These are phyloP conservation scores for Stomorhina lunata DNA, from an alignment of 2,888 invertebrate species.

Conservation along the genomic window DNA sequence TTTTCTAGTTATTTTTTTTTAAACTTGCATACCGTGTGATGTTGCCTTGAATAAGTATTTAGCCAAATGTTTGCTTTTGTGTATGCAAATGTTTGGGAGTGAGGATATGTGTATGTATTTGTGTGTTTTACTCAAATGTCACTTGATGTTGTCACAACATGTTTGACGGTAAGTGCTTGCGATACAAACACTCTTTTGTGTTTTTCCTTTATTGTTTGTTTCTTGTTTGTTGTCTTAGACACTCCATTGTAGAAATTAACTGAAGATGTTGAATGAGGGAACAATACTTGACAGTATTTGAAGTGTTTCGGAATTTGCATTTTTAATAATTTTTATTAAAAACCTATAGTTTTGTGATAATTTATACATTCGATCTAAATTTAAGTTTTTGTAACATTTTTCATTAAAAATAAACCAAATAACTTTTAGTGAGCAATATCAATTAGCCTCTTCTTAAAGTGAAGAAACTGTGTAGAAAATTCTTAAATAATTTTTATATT, in stretches of 20 bases:
- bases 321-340: conserved; percentile 27
- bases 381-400: no score
- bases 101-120: not conserved
- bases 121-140: conserved; percentile 32
- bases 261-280: conserved; percentile 27
- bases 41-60: no score
- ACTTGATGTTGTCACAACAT: conserved; percentile 64
- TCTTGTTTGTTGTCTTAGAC: conserved; percentile 17
- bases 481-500: no score
- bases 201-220: not conserved
- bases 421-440: no score
- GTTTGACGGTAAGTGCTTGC: conserved; percentile 32
- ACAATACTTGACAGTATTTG: conserved; percentile 2
- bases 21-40: no score
- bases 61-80: conserved; percentile 24
- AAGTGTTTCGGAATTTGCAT: conserved; percentile 36
- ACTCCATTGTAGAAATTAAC: conserved; percentile 55
- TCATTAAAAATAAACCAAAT: no score
- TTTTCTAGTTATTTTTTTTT: no score
- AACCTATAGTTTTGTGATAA: not conserved
- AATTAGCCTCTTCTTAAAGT: no score
- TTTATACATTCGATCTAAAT: no score
- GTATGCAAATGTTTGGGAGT: not conserved
- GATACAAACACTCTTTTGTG: conserved; percentile 19
- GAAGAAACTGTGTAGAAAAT: no score